These are phyloP conservation scores for Sinonovacula constricta DNA, from an alignment of 1,140 invertebrate genomes.

Conservation along the genomic window DNA sequence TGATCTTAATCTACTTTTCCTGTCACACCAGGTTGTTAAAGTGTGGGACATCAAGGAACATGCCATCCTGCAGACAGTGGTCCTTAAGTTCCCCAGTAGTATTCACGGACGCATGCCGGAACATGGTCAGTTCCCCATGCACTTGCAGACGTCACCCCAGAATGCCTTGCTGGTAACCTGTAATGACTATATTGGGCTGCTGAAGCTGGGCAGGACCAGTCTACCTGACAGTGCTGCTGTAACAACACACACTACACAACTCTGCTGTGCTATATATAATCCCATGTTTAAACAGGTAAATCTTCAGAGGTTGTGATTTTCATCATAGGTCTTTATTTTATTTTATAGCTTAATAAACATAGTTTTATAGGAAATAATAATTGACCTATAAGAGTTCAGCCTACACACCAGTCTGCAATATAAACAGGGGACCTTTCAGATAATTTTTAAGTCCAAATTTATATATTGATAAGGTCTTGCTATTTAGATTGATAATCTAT, in stretches of 20 bases:
- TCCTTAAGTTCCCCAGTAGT: slow-evolving; percentile 76
- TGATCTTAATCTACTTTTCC: no score
- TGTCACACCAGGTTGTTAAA: slow-evolving; percentile 78
- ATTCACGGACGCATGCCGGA: slow-evolving; percentile 77
- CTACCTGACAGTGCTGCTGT: slow-evolving; percentile 56
- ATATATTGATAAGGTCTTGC: no score
- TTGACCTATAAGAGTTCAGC: no score
- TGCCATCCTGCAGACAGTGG: slow-evolving; percentile 76
- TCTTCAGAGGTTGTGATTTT: no score
- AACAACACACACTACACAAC: slow-evolving; percentile 73
- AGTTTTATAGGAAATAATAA: no score
- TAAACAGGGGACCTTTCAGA: no score
- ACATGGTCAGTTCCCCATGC: slow-evolving; percentile 76
- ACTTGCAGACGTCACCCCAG: slow-evolving; percentile 69
- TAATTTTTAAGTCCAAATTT: no score
- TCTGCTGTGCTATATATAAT: slow-evolving; percentile 77
- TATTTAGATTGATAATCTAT: no score
- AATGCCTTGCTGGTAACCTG: slow-evolving; percentile 74
- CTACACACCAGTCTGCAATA: no score
- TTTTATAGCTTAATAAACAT: no score
- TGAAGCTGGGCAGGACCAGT: slow-evolving; percentile 71
- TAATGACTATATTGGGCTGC: slow-evolving; percentile 77
- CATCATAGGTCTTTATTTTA: no score
- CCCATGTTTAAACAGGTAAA: slow-evolving; percentile 76
- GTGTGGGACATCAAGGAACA: slow-evolving; percentile 78